phyloP scores from a whole-genome alignment of 1,140 invertebrate species.

The Episyrphus balteatus region DNA sequence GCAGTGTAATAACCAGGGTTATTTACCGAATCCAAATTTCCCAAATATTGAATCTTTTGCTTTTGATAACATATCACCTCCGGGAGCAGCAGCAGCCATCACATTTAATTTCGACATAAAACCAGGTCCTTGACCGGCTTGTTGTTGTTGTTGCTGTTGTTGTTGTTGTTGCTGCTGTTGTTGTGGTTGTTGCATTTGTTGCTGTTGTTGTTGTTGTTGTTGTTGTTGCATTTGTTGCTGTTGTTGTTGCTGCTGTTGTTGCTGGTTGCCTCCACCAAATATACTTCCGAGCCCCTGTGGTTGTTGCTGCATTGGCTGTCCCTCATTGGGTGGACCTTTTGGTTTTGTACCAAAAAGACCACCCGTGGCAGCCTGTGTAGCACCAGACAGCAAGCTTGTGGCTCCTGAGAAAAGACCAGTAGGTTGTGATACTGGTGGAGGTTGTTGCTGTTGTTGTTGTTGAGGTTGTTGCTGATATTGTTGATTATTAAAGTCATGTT shows the following conservation, averaged over 20 bases:
- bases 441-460: conserved; percentile 33
- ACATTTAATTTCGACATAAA: conserved; percentile 31
- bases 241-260: conserved; percentile 26
- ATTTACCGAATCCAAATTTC: conserved; percentile 79
- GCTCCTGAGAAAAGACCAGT: conserved; percentile 33
- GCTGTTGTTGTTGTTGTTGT: conserved; percentile 27
- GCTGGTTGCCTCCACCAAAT: conserved; percentile 13
- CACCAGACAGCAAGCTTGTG: conserved; percentile 36
- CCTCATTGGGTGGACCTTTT: conserved; percentile 35
- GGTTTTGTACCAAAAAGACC: conserved; percentile 37
- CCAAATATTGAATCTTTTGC: conserved; percentile 84
- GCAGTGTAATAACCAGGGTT: conserved; percentile 55
- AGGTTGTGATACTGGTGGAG: conserved; percentile 26
- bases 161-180: conserved; percentile 13
- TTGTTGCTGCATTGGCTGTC: conserved; percentile 37
- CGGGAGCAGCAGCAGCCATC: conserved; percentile 63
- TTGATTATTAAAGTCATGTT: conserved; percentile 17
- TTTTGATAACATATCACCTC: conserved; percentile 75
- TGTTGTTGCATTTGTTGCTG: conserved; percentile 26
- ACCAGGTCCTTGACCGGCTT: conserved; percentile 30
- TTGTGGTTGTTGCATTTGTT: conserved; percentile 25
- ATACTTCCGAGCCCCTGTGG: conserved; percentile 32
- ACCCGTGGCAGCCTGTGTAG: conserved; percentile 38
- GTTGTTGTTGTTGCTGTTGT: conserved; percentile 31
- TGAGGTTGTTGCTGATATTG: conserved; percentile 27